phyloP scores from a whole-genome alignment of 2,797 vertebrate species.

The Epinephelus coioides region DNA sequence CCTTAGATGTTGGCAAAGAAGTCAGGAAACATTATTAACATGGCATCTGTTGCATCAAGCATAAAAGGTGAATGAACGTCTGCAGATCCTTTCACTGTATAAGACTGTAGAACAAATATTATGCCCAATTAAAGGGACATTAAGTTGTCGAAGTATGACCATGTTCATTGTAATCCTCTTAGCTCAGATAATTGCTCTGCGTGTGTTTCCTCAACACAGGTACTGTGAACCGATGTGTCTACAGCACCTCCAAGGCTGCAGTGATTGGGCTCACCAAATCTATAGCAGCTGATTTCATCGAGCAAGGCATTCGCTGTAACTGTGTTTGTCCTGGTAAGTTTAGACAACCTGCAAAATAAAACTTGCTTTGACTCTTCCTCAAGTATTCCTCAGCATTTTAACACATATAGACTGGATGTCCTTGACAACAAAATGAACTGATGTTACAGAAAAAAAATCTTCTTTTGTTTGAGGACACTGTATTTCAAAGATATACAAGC shows the following conservation, averaged over 20 bases:
- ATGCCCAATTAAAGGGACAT: slow-evolving; percentile 34
- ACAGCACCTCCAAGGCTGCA: slow-evolving; percentile 95
- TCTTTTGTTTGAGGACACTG: not conserved
- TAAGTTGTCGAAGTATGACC: slow-evolving; percentile 53
- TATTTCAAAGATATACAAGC: not conserved
- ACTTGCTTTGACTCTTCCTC: slow-evolving; percentile 2
- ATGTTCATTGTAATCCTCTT: slow-evolving; percentile 74
- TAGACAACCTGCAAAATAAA: not conserved
- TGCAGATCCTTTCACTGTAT: not conserved
- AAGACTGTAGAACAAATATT: slow-evolving; percentile 8
- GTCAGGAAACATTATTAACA: slow-evolving; percentile 97
- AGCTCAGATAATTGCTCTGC: slow-evolving; percentile 56
- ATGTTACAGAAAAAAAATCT: not conserved
- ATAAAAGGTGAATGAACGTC: slow-evolving; percentile 89
- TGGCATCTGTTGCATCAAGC: slow-evolving; percentile 96
- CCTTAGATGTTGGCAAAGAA: slow-evolving; percentile 93
- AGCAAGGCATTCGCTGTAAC: slow-evolving; percentile 94
- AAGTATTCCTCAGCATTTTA: not conserved
- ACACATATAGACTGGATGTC: not conserved
- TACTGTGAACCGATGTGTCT: slow-evolving; percentile 92
- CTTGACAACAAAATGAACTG: not conserved
- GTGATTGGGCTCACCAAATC: slow-evolving; percentile 97
- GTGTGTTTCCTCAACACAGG: slow-evolving; percentile 80
- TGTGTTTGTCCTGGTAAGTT: slow-evolving; percentile 87
- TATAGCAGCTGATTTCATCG: slow-evolving; percentile 94